phyloP scores from a whole-genome alignment of 2,113 vertebrate genomes.

The Nyctereutes procyonoides region DNA sequence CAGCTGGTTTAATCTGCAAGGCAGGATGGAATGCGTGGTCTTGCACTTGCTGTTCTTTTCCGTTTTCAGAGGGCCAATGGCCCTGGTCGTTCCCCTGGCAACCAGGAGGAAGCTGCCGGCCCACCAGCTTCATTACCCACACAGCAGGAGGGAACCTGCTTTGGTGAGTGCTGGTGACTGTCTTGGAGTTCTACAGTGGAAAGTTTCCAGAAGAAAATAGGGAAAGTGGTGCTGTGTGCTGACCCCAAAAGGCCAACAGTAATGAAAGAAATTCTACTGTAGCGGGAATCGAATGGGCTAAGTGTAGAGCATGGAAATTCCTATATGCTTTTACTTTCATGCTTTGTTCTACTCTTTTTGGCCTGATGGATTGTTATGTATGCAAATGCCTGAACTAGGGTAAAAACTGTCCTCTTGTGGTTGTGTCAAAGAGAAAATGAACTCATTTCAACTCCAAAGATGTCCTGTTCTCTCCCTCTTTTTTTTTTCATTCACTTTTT shows the following conservation, averaged over 20 bases:
- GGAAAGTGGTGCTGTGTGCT: background rate
- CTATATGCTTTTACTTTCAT: background rate
- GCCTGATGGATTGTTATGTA: background rate
- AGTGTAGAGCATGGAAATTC: background rate
- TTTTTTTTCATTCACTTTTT: background rate
- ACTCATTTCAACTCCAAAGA: background rate
- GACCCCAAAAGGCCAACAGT: background rate
- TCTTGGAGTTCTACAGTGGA: background rate
- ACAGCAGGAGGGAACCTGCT: constrained; percentile 44
- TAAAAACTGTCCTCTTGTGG: background rate
- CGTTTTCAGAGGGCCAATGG: constrained; percentile 51
- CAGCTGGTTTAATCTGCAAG: constrained; percentile 66
- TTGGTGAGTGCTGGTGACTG: background rate
- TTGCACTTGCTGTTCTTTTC: constrained; percentile 76
- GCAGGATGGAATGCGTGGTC: constrained; percentile 70
- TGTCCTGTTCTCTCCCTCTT: background rate
- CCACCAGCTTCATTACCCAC: constrained; percentile 23
- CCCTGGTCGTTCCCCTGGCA: constrained; percentile 67
- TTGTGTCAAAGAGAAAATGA: background rate
- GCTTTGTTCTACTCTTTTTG: background rate
- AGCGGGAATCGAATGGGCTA: constrained; percentile 45
- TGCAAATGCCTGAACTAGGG: background rate
- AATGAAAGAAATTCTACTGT: background rate
- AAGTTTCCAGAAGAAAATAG: background rate
- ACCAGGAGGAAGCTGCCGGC: constrained; percentile 70